These are phyloP conservation scores for Platysteira castanea DNA, from an alignment of 2,113 vertebrate species.

Conservation along the genomic window DNA sequence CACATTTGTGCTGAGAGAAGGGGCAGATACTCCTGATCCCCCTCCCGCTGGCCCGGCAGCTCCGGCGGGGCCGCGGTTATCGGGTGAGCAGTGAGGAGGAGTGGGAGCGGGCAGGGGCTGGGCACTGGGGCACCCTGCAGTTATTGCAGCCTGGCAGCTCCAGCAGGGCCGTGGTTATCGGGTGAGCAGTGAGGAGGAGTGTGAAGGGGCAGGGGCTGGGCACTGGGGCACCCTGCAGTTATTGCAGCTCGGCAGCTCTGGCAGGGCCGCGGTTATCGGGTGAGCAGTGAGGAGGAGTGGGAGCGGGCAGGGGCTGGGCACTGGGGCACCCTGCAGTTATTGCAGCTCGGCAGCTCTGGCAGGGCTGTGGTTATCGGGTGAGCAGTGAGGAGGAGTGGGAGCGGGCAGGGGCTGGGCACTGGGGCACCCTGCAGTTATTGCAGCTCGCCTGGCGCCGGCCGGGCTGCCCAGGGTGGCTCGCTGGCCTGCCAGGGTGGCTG, in stretches of 20 bases:
- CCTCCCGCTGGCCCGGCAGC: not conserved
- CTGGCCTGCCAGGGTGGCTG: not conserved
- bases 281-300: too few relatives aligned
- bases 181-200: slow-evolving; percentile 57
- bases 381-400: slow-evolving; percentile 58
- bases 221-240: too few relatives aligned
- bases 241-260: not conserved
- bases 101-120: slow-evolving; percentile 51
- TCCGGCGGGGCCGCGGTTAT: not conserved
- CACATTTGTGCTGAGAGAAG: not conserved
- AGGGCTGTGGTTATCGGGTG: slow-evolving; percentile 19
- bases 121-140: slow-evolving; percentile 39
- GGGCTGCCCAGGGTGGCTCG: slow-evolving; percentile 57
- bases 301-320: too few relatives aligned
- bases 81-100: slow-evolving; percentile 55
- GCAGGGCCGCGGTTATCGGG: slow-evolving; percentile 15
- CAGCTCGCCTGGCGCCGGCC: slow-evolving; percentile 70
- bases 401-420: slow-evolving; percentile 49
- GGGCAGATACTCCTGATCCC: not conserved
- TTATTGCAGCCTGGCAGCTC: slow-evolving; percentile 68
- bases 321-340: too few relatives aligned
- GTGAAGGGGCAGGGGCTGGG: too few relatives aligned
- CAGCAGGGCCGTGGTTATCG: too few relatives aligned
- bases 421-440: slow-evolving; percentile 53
- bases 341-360: not conserved